Percentiles rank a stretch among this genome's conserved stretches.
Conservation (phyloP, 2,797 vertebrate genomes). For the Iguana delicatissima region DNA sequence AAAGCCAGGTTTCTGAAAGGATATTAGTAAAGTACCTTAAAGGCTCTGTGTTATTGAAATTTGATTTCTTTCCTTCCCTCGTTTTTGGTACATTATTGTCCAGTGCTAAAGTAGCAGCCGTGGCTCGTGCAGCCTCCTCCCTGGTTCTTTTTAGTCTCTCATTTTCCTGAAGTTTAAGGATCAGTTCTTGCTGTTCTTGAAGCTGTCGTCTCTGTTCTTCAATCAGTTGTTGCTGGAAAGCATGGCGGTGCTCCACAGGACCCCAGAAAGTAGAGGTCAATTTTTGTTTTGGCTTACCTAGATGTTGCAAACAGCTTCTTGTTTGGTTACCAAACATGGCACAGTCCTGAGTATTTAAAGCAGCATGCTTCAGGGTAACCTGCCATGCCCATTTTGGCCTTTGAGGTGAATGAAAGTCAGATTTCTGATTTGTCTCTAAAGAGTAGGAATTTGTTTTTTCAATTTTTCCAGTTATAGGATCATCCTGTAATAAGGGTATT, state of each 20-base stretch:
- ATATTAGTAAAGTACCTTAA: slow-evolving; percentile 59
- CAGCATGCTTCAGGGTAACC: slow-evolving; percentile 75
- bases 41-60: slow-evolving; percentile 8
- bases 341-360: slow-evolving; percentile 69
- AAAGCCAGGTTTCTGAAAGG: too few species aligned
- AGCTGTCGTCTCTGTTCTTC: slow-evolving; percentile 87
- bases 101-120: slow-evolving; percentile 41
- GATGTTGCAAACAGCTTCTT: slow-evolving; percentile 20
- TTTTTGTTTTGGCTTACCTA: slow-evolving; percentile 51
- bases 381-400: slow-evolving; percentile 77
- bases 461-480: slow-evolving; percentile 6
- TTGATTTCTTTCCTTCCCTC: slow-evolving; percentile 42
- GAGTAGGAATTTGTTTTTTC: slow-evolving; percentile 34
- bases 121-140: slow-evolving; percentile 73
- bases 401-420: slow-evolving; percentile 39
- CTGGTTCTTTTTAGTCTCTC: slow-evolving; percentile 78
- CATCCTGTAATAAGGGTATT: slow-evolving; percentile 34
- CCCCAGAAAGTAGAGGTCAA: slow-evolving; percentile 53
- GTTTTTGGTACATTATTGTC: slow-evolving; percentile 44
- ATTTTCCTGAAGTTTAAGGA: slow-evolving; percentile 82
- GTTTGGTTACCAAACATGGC: slow-evolving; percentile 27
- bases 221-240: slow-evolving; percentile 87
- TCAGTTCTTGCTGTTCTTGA: slow-evolving; percentile 88
- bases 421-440: slow-evolving; percentile 18
- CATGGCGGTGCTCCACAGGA: slow-evolving; percentile 80